Evolutionary conservation across 2,888 invertebrate species (phyloP), one percentile per base, ranked within the genome.

Genomic region (Zaprionus bogoriensis): DNA sequence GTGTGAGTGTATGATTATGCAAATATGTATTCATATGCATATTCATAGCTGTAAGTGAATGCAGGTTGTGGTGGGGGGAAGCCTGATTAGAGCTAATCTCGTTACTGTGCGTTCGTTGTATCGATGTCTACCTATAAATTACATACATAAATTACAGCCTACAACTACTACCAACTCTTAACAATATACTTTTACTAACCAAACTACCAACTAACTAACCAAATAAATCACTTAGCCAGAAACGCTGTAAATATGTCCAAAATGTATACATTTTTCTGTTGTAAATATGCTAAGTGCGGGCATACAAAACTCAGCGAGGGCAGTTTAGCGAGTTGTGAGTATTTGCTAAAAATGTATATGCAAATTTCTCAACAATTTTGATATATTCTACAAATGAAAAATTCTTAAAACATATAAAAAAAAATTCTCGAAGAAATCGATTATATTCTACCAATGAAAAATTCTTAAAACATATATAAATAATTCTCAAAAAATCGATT

Each of bases 121-220:
- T 84, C 72, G 85, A 74, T 84, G 85, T 81, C 42, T 59, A 68
- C 54, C n/a, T n/a, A 63, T 54, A 67, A 60, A 60, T 28, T 44
- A 22, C 10, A 20, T 39, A 38, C n/a, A 42, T 14, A 50, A 10
- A 32, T 12, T 17, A 47, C 27, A 22, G n/a, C 38, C 38, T 38
- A 30, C 36, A 46, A 46, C 47, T 22, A 52, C 23, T 19, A 41
- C 47, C 38, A 25, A 20, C 36, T 20, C 25, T 6, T 14, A 45
- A 46, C n/a, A 54, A 17, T 17, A 14, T 14, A 36, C 14, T 14
- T 14, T 5, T 4, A 30, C 10, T n/a, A 36, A 36, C 14, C n/a
- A 14, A 32, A 12, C 3, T 10, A 27, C 10, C 4, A n/a, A 27
- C 27, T 27, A 9, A 36, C 41, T 41, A 39, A 39, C 22, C 20